Base-by-base conservation (phyloP, 2,797 vertebrate genomes). In the Fistularia tabacaria region DNA sequence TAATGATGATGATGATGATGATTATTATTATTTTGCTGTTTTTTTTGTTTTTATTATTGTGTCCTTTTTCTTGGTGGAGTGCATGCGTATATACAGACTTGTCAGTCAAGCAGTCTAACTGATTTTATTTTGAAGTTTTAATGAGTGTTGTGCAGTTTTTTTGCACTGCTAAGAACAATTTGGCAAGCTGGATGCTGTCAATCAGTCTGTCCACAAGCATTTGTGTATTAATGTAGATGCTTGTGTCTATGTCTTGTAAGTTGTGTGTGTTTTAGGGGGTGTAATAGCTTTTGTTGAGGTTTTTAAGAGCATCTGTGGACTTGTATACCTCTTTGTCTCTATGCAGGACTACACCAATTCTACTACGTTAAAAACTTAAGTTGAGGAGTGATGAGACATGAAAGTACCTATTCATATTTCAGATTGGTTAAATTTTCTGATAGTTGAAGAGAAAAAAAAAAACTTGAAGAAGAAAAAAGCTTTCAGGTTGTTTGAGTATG, bases 51-150 rank as follows among this genome's bases (percentile, higher is more conserved):
- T 15, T 15, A 46, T 10, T 14, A 36, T 6, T 47, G 8, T 47
- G 46, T 14, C 49, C 62, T 45, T 59, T 52, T 61, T 57, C 46
- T 63, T 59, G 54, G 57, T 60, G 14, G 42, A 53, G 14, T 58
- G 66, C 60, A 76, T 62, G 66, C 69, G 54, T 87, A 81, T 83
- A 82, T 81, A 83, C 76, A 79, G 74, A 70, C 81, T 69, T 87
- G 86, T 84, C 85, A 79, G 66, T 86, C 84, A 86, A 61, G 67
- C 71, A 44, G 62, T 57, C 55, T 59, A 76, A 84, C 77, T 82
- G 83, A 85, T 86, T 88, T 87, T 90, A 86, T 90, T 89, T 88
- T 88, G 83, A 82, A 74, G 76, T 82, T 83, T 81, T 87, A 90
- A 91, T 87, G 85, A 86, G 82, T 69, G 76, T 90, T 86, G 89